Conservation (phyloP, 2,888 invertebrate species). For the Nomada fabriciana region DNA sequence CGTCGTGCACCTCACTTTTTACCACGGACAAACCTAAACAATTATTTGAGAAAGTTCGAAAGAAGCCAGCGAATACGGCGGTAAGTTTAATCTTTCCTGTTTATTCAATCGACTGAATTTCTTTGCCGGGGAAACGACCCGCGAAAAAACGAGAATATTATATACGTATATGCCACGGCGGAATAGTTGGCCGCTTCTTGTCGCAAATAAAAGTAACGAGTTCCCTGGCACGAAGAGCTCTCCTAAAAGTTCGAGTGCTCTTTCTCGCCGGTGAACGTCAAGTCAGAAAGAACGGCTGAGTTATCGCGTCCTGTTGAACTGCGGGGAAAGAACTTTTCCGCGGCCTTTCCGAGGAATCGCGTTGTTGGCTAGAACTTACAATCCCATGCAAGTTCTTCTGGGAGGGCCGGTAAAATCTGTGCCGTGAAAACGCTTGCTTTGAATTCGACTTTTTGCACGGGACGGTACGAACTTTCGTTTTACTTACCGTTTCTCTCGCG, state of each 20-base stretch:
- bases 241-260: conserved; percentile 12
- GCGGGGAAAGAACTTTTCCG: conserved; percentile 24
- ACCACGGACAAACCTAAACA: no score
- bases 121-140: neutral
- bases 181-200: conserved; percentile 8
- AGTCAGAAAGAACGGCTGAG: conserved; percentile 11
- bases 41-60: no score
- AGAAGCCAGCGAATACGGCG: no score
- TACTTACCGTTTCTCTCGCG: no score
- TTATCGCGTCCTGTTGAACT: conserved; percentile 19
- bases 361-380: neutral
- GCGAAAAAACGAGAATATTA: conserved; percentile 1
- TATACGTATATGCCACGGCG: neutral
- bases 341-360: neutral
- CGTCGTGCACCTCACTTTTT: no score
- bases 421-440: neutral
- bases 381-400: conserved; percentile 3
- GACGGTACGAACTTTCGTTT: no score
- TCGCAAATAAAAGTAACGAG: conserved; percentile 27
- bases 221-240: conserved; percentile 1
- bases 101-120: neutral
- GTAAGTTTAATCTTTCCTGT: no score
- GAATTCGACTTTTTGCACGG: neutral
- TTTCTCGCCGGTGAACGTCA: neutral
- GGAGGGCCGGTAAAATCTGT: neutral